phyloP scores from a whole-genome alignment of 2,797 vertebrate species.

The Ambastaia sidthimunki region DNA sequence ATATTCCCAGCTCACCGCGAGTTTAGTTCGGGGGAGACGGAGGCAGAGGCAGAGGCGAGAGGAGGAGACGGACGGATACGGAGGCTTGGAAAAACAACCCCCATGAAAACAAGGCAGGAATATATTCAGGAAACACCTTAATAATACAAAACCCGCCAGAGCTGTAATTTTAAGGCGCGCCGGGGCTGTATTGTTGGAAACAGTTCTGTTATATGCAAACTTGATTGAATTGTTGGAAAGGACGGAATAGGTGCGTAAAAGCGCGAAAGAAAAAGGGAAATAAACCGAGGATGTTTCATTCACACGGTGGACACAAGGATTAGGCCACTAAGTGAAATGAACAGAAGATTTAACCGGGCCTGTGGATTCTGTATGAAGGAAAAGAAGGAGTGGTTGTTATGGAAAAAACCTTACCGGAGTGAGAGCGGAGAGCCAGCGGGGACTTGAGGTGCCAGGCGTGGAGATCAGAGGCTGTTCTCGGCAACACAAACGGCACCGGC shows the following conservation, averaged over 20 bases:
- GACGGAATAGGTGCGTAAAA: conserved; percentile 46
- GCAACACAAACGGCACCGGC: conserved; percentile 88
- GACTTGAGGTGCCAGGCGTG: conserved; percentile 87
- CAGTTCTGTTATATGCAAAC: neutral
- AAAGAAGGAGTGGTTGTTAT: conserved; percentile 53
- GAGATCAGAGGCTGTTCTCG: conserved; percentile 85
- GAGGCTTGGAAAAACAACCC: conserved; percentile 56
- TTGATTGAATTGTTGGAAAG: conserved; percentile 42
- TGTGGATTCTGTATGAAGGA: conserved; percentile 59
- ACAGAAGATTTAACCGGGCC: neutral
- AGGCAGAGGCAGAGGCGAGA: conserved; percentile 79
- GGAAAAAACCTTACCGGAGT: conserved; percentile 81
- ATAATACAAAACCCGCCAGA: conserved; percentile 5
- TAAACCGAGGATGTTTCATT: conserved; percentile 31
- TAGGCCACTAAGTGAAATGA: neutral
- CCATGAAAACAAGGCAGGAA: conserved; percentile 23
- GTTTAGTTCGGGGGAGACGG: conserved; percentile 83
- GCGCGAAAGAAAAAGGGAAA: neutral
- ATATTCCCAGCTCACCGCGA: conserved; percentile 87
- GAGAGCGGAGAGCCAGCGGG: conserved; percentile 82
- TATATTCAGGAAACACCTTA: conserved; percentile 28
- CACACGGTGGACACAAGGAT: conserved; percentile 16
- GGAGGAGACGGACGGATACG: conserved; percentile 75
- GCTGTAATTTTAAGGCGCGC: conserved; percentile 8
- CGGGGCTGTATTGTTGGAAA: neutral